Evolutionary conservation across 1,140 invertebrate genomes (phyloP), one percentile per base, ranked within the genome.

Genomic region (Marisa cornuarietis): DNA sequence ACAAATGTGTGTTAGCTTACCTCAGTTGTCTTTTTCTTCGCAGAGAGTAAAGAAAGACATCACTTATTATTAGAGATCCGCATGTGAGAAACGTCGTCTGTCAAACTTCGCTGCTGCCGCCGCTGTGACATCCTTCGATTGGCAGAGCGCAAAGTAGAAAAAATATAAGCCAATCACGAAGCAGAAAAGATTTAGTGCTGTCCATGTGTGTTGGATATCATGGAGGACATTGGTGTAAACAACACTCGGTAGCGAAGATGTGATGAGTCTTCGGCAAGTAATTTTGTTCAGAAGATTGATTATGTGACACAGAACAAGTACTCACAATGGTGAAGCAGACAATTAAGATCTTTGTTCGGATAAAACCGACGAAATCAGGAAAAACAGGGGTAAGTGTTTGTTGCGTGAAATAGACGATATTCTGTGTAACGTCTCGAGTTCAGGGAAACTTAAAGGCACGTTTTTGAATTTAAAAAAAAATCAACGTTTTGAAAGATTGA

Each of bases 301-400:
- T 58, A 3, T 0, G 0, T 31, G 31, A 71, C 8, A 51, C 2
- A 49, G 49, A 31, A 80, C 6, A 68, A 78, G 5, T 58, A 76
- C 11, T 14, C 22, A 85, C 75, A 58, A 91, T 91, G 90, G 90
- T 91, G 22, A 91, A 91, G 82, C 90, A 91, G 82, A 91, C 89
- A 8, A 91, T 91, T 75, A 87, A 90, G 81, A 91, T 91, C 79
- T 91, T 90, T 85, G 86, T 84, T 68, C 82, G 91, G 76, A 76
- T 91, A 63, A 91, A 91, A 78, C 91, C 91, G 16, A 88, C 90
- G 22, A 88, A 88, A 81, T 62, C 75, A 31, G 81, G 81, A 26
- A 91, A 90, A 88, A 86, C 85, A 26, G 87, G 85, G 78, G 90
- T 91, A 87, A 85, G 85, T 79, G 22, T 68, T 76, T 72, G 20